Evolutionary conservation across 2,113 vertebrate genomes (phyloP).

Genomic region (Jacana jacana): DNA sequence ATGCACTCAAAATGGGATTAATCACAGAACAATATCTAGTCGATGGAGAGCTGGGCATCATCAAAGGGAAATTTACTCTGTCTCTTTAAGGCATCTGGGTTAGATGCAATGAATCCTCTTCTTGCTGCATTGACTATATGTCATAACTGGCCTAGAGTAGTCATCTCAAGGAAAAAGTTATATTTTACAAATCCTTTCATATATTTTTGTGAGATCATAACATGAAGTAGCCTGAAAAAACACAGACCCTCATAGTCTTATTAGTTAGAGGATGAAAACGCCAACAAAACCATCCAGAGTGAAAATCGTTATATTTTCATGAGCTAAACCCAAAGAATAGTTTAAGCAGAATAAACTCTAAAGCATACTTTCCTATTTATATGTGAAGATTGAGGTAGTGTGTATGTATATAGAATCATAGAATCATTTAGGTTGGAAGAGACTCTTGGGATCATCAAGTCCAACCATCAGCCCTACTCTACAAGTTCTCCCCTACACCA

Average conservation of each 20-base stretch:
- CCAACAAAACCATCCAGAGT: not conserved
- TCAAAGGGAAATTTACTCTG: not conserved
- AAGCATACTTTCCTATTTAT: not conserved
- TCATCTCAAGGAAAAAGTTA: not conserved
- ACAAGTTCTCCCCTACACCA: no score
- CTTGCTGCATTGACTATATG: not conserved
- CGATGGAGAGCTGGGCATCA: not conserved
- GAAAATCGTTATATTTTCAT: not conserved
- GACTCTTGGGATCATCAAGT: no score
- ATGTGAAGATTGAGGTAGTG: not conserved
- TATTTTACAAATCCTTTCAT: not conserved
- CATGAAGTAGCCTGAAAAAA: not conserved
- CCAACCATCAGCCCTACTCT: no score
- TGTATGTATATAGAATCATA: no score
- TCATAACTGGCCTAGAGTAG: not conserved
- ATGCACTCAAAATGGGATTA: not conserved
- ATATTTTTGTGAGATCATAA: not conserved
- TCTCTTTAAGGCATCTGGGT: not conserved
- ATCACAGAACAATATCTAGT: not conserved
- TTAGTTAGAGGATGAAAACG: not conserved
- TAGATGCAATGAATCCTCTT: not conserved
- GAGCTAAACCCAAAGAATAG: not conserved
- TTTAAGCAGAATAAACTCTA: not conserved
- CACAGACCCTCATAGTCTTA: not conserved
- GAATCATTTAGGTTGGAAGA: no score